Base-by-base conservation (phyloP, 1,140 invertebrate species). In the Drosophila pruinosa region DNA sequence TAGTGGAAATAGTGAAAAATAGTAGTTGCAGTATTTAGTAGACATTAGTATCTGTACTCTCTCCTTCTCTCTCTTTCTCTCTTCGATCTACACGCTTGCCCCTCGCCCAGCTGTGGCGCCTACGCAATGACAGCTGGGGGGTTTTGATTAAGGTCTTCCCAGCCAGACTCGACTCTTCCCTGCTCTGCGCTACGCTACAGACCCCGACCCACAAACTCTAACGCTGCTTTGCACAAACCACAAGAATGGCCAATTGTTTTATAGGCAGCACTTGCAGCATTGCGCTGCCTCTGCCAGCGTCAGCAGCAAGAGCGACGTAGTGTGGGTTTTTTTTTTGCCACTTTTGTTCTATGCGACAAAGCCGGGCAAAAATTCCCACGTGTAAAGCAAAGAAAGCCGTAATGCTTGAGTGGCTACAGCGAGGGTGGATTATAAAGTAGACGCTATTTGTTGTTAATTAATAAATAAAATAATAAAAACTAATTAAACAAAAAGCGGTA, bases 61-160 rank as follows among this genome's bases (percentile, higher is more conserved):
- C 12, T 24, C 34, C n/a, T n/a, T 28, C 45, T 48, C 45, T 28
- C 45, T 28, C 45, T 17, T 8, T 50, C 47, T 31, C 36, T 57
- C 36, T 57, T 8, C 26, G 34, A 39, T 54, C 39, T 28, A 14
- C 58, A 17, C 24, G 6, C 17, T 24, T 34, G 24, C 34, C 38
- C n/a, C 12, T 12, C 4, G 14, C 34, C 48, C 26, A 1, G 28
- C 58, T 15, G 24, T 43, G 26, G 26, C 45, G 47, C 36, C 28
- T 53, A n/a, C 41, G 31, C 31, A 67, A 36, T 39, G 63, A 10
- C 63, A 67, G 59, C 63, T n/a, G n/a, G n/a, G n/a, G n/a, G n/a
- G n/a, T n/a, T n/a, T n/a, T n/a, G n/a, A n/a, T n/a, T n/a, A n/a
- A n/a, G n/a, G n/a, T n/a, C n/a, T n/a, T n/a, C n/a, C n/a, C n/a